Base-by-base conservation (phyloP, 2,113 vertebrate species). In the Mobula hypostoma region DNA sequence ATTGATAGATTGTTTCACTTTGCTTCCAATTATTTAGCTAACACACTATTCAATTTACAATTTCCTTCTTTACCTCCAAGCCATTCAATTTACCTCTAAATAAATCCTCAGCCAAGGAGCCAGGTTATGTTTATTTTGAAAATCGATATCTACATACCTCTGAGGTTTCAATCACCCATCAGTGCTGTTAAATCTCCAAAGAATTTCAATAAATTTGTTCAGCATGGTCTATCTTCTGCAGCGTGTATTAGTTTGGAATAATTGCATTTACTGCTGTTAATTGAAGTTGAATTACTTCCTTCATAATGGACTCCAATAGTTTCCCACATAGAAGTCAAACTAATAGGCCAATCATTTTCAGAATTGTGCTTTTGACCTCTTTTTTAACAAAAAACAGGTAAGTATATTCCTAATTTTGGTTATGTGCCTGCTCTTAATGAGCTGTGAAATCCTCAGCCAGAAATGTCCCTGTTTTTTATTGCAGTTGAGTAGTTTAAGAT, bases 231-330 rank as follows among this genome's bases (percentile, higher is more conserved):
- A 56, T 63, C 83, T 63, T 63, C 56, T 11, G 58, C 17, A 87
- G n/a, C 27, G 9, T 87, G 83, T 63, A 87, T 87, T 87, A n/a
- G 83, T 87, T 63, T 61, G 27, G 12, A 87, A 87, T 87, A 87
- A 87, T 87, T 87, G 58, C 83, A 87, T n/a, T 87, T 87, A 63
- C 83, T 63, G 83, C 58, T 63, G 83, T 63, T 87, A 87, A 63
- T 87, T 29, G 27, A 6, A 27, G 56, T n/a, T 63, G 56, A 87
- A 87, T 87, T 87, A 87, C 24, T 87, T 87, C 58, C 83, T 63
- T 63, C n/a, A 63, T 63, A 63, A 87, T 12, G 29, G 27, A 29
- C 12, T n/a, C 11, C 24, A 87, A 63, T n/a, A 87, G 63, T 87
- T 87, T 87, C 27, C 83, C 12, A 61, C 24, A 87, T n/a, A 27